A percentile compares a stretch with the other conserved stretches of the same genome.
Evolutionary conservation across 2,113 vertebrate genomes (phyloP).

Genomic region (Speoplatyrhinus poulsoni): DNA sequence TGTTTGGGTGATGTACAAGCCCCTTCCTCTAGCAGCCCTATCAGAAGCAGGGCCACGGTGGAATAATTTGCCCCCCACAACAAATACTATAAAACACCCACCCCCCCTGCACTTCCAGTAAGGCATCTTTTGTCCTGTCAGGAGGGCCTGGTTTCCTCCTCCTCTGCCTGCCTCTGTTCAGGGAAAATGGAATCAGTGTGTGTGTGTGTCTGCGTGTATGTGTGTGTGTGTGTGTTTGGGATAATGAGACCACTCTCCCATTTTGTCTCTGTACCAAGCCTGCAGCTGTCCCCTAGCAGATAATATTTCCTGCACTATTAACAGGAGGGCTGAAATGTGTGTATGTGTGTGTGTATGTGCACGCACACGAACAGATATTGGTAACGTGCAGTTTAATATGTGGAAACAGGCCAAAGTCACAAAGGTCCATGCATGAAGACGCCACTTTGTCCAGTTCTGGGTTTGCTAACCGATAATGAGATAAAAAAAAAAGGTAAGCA

Average conservation of each 20-base stretch:
- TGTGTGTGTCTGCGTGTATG: conserved; percentile 49
- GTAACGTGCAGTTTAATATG: conserved; percentile 60
- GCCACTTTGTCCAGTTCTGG: conserved; percentile 58
- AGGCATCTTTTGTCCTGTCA: conserved; percentile 20
- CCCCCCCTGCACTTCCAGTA: background rate
- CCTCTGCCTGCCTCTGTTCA: conserved; percentile 18
- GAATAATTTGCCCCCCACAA: conserved; percentile 26
- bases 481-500: conserved; percentile 46
- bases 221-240: conserved; percentile 60
- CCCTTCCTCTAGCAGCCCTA: conserved; percentile 42
- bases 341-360: conserved; percentile 34
- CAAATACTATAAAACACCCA: conserved; percentile 34
- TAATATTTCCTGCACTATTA: conserved; percentile 74
- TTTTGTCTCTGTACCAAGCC: conserved; percentile 66
- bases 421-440: conserved; percentile 63
- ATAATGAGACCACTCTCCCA: conserved; percentile 69
- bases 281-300: conserved; percentile 75
- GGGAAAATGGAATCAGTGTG: conserved; percentile 34
- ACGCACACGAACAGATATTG: conserved; percentile 22
- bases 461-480: conserved; percentile 51
- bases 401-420: conserved; percentile 66
- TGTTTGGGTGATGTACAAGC: conserved; percentile 50
- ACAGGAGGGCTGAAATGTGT: conserved; percentile 50
- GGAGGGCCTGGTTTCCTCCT: background rate
- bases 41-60: conserved; percentile 45